Conservation (phyloP, 2,888 invertebrate genomes). For the Lasioglossum marginatum region DNA sequence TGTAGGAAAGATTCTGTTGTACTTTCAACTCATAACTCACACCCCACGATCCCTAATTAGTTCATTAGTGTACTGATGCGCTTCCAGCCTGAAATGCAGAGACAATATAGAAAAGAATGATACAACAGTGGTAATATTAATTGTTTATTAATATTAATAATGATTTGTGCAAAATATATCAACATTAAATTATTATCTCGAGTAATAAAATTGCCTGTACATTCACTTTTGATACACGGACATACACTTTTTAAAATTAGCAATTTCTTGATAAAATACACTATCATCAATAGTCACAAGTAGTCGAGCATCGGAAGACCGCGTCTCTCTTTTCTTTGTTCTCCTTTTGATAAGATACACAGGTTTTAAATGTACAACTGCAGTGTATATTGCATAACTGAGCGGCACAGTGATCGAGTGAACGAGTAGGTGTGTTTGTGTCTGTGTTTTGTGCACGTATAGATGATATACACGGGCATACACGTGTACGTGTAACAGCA, state of each 20-base stretch:
- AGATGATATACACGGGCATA: background rate
- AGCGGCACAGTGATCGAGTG: slow-evolving; percentile 45
- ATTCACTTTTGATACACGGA: slow-evolving; percentile 72
- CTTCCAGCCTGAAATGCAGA: slow-evolving; percentile 13
- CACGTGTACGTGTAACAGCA: slow-evolving; percentile 8
- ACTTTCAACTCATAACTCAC: slow-evolving; percentile 21
- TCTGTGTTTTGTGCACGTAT: slow-evolving; percentile 1
- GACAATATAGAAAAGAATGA: slow-evolving; percentile 20
- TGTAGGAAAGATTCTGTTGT: slow-evolving; percentile 44
- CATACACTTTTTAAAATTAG: slow-evolving; percentile 68
- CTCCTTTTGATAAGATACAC: slow-evolving; percentile 57
- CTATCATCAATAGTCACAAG: slow-evolving; percentile 68
- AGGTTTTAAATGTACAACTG: slow-evolving; percentile 63
- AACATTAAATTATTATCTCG: slow-evolving; percentile 79
- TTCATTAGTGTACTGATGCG: background rate
- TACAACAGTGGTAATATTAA: slow-evolving; percentile 63
- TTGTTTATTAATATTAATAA: slow-evolving; percentile 75
- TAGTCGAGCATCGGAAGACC: slow-evolving; percentile 71
- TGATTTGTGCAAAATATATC: slow-evolving; percentile 81
- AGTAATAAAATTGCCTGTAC: slow-evolving; percentile 77
- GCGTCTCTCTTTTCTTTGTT: slow-evolving; percentile 53
- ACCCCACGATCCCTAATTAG: slow-evolving; percentile 11
- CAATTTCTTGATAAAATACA: slow-evolving; percentile 75
- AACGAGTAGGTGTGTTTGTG: slow-evolving; percentile 21
- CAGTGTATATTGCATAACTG: slow-evolving; percentile 48